Conservation (phyloP, 92 coral and sea anemone genomes). For the Epizoanthus ramosus region DNA sequence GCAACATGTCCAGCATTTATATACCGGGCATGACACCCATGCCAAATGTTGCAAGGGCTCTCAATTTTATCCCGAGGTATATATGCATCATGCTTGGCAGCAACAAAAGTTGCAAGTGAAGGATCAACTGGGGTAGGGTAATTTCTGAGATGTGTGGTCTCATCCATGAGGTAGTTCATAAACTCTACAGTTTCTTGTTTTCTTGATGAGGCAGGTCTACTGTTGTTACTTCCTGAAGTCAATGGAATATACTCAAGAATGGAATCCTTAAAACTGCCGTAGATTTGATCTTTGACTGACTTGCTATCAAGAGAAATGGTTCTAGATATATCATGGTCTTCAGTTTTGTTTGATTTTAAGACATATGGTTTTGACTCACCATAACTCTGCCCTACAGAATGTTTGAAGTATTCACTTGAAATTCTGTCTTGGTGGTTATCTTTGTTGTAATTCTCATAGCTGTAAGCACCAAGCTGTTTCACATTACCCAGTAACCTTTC, state of each 20-base stretch:
- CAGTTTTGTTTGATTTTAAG: slow-evolving; percentile 6
- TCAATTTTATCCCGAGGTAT: slow-evolving; percentile 82
- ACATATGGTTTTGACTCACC: slow-evolving; percentile 14
- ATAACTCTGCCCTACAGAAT: slow-evolving; percentile 8
- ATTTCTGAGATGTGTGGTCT: slow-evolving; percentile 86
- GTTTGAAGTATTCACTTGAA: not conserved
- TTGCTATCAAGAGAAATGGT: slow-evolving; percentile 69
- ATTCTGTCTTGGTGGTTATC: not conserved
- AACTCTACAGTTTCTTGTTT: slow-evolving; percentile 67
- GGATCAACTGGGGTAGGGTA: slow-evolving; percentile 82
- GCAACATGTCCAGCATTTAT: slow-evolving; percentile 81
- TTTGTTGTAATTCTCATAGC: slow-evolving; percentile 3
- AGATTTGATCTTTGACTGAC: slow-evolving; percentile 62
- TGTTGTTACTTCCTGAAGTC: slow-evolving; percentile 38
- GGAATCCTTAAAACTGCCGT: slow-evolving; percentile 55
- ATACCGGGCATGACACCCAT: slow-evolving; percentile 78
- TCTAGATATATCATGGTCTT: slow-evolving; percentile 40
- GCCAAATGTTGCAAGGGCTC: slow-evolving; percentile 77
- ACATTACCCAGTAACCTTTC: slow-evolving; percentile 63
- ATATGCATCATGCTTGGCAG: slow-evolving; percentile 88
- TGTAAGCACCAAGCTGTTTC: slow-evolving; percentile 3
- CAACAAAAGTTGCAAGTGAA: slow-evolving; percentile 78
- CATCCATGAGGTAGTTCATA: slow-evolving; percentile 88
- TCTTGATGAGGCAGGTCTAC: not conserved
- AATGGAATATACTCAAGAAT: slow-evolving; percentile 67